phyloP scores from a whole-genome alignment of 1,140 invertebrate species.

The Gonioctena quinquepunctata region DNA sequence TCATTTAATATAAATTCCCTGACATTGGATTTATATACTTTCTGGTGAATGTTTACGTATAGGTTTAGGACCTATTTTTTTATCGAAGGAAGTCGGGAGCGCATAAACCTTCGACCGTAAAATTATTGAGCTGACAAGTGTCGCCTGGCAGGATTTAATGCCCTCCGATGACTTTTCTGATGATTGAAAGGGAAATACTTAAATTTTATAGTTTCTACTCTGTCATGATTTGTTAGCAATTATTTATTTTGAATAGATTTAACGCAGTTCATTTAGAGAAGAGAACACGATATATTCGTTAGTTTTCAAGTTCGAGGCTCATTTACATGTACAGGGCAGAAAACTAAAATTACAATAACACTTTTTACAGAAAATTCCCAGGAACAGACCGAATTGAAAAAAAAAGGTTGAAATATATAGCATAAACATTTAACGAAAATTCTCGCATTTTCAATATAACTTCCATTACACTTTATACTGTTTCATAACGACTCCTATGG shows the following conservation, averaged over 20 bases:
- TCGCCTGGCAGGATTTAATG: slow-evolving; percentile 29
- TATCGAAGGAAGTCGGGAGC: slow-evolving; percentile 34
- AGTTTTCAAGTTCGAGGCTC: background rate
- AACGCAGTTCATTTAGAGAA: slow-evolving; percentile 7
- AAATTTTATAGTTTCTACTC: slow-evolving; percentile 27
- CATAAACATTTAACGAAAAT: too few species aligned
- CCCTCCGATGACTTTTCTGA: slow-evolving; percentile 21
- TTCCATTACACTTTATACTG: too few species aligned
- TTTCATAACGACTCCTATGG: too few species aligned
- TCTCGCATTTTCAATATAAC: too few species aligned
- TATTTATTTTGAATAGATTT: slow-evolving; percentile 21
- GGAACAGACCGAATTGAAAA: too few species aligned
- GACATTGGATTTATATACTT: slow-evolving; percentile 7
- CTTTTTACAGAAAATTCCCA: too few species aligned
- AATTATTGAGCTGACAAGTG: slow-evolving; percentile 32
- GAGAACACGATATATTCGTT: background rate
- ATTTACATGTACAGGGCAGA: too few species aligned
- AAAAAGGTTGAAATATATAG: too few species aligned
- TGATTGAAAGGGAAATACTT: slow-evolving; percentile 37
- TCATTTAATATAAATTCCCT: slow-evolving; percentile 13
- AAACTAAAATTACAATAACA: too few species aligned
- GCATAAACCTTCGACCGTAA: slow-evolving; percentile 35
- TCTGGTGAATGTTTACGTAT: slow-evolving; percentile 34
- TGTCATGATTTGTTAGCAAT: slow-evolving; percentile 19
- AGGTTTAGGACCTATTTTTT: slow-evolving; percentile 15